Conservation (phyloP, 2,797 vertebrate species). For the Phalloptychus januarius region DNA sequence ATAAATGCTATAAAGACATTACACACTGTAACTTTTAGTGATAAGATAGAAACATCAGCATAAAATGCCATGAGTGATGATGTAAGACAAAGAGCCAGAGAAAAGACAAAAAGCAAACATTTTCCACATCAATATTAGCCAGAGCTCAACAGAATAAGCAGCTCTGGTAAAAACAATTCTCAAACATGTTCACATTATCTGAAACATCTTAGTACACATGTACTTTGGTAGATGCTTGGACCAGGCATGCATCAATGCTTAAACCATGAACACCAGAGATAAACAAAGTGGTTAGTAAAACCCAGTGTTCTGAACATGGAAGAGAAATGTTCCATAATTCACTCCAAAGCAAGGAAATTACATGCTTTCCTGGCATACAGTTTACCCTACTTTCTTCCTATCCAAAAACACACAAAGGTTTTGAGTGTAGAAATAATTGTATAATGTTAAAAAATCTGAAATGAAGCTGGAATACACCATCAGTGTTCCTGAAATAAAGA, state of each 20-base stretch:
- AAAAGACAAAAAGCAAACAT: constrained; percentile 5
- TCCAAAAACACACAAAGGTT: constrained; percentile 57
- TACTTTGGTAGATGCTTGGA: constrained; percentile 45
- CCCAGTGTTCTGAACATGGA: constrained; percentile 56
- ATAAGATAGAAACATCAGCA: background rate
- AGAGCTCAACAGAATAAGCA: constrained; percentile 21
- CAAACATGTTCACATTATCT: constrained; percentile 44
- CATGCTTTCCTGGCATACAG: constrained; percentile 58
- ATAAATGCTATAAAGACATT: background rate
- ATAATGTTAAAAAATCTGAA: background rate
- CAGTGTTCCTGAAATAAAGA: constrained; percentile 6
- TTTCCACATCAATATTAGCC: background rate
- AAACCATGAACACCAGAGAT: constrained; percentile 68
- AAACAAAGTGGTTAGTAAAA: constrained; percentile 69
- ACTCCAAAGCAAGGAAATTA: constrained; percentile 47
- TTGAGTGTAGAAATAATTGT: constrained; percentile 2
- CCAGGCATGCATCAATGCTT: constrained; percentile 44
- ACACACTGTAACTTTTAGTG: background rate
- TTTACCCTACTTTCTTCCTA: constrained; percentile 62
- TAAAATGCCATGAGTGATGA: background rate
- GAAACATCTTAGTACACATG: constrained; percentile 59
- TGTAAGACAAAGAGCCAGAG: background rate
- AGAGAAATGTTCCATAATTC: constrained; percentile 57
- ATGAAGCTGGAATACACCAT: constrained; percentile 21
- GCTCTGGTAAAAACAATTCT: constrained; percentile 28